Percentiles rank a stretch among this genome's conserved stretches.
These are phyloP conservation scores for Eidolon dupreanum DNA, from an alignment of 2,797 vertebrate species.

Conservation along the genomic window DNA sequence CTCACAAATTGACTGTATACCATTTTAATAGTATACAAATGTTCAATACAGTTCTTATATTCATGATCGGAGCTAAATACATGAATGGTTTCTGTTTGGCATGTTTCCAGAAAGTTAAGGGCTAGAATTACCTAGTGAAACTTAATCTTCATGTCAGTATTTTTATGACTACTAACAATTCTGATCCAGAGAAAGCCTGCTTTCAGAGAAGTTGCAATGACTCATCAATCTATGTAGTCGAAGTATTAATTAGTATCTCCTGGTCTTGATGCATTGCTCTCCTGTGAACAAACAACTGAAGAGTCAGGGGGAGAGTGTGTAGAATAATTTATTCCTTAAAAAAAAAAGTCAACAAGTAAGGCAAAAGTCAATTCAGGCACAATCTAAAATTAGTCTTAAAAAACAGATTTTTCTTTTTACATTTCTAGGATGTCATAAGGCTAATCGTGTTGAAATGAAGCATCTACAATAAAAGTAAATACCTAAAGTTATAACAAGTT, in stretches of 20 bases:
- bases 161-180: slow-evolving; percentile 55
- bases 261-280: slow-evolving; percentile 9
- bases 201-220: background rate
- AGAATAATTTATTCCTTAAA: background rate
- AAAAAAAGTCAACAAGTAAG: background rate
- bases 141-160: slow-evolving; percentile 7
- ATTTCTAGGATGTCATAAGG: background rate
- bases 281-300: background rate
- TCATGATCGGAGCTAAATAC: slow-evolving; percentile 20
- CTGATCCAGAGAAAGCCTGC: background rate
- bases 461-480: background rate
- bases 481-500: background rate
- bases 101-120: slow-evolving; percentile 25
- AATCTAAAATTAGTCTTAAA: background rate
- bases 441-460: background rate
- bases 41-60: background rate
- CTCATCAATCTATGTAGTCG: background rate
- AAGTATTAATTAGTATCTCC: slow-evolving; percentile 60
- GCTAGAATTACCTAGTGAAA: slow-evolving; percentile 26
- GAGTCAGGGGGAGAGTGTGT: background rate
- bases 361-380: background rate
- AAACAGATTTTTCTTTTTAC: background rate
- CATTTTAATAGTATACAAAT: background rate
- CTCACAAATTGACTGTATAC: background rate
- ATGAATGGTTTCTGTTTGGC: background rate